A percentile compares a stretch with the other conserved stretches of the same genome.
Conservation (phyloP, 1,140 invertebrate genomes). For the Eriosoma lanigerum region DNA sequence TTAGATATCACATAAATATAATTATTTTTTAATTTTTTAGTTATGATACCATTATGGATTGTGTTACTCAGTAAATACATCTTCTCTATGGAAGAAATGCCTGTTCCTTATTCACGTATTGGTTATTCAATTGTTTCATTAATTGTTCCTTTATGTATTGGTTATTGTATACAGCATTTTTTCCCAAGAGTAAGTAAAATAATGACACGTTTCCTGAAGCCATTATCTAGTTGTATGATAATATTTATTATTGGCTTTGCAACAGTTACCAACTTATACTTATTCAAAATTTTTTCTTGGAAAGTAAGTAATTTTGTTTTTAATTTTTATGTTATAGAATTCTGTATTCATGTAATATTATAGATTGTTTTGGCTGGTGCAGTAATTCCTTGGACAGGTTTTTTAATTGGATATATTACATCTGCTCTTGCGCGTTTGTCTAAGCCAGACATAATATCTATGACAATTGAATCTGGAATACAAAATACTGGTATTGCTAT, state of each 20-base stretch:
- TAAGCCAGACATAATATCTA: constrained; percentile 73
- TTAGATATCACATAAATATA: too few relatives aligned
- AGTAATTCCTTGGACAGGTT: constrained; percentile 85
- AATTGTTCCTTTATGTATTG: constrained; percentile 81
- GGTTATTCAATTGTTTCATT: constrained; percentile 73
- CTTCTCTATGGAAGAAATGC: constrained; percentile 70
- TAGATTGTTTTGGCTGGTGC: constrained; percentile 81
- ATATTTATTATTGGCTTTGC: constrained; percentile 92
- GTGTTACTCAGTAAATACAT: constrained; percentile 85
- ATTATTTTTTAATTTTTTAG: constrained; percentile 62
- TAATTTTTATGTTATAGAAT: constrained; percentile 56
- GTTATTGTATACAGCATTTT: constrained; percentile 73
- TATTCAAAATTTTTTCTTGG: constrained; percentile 88
- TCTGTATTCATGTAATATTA: constrained; percentile 59
- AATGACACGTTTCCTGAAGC: constrained; percentile 79
- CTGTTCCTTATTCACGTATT: constrained; percentile 81
- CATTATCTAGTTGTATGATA: constrained; percentile 80
- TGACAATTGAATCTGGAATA: constrained; percentile 90
- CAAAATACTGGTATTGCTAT: constrained; percentile 94
- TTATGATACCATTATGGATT: constrained; percentile 94
- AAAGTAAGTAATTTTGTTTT: constrained; percentile 63
- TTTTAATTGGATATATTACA: constrained; percentile 70
- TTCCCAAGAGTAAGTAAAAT: constrained; percentile 68
- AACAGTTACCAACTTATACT: constrained; percentile 84
- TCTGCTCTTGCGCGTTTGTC: constrained; percentile 67